Conservation (phyloP, 2,888 invertebrate species). For the Amaurobius ferox region DNA sequence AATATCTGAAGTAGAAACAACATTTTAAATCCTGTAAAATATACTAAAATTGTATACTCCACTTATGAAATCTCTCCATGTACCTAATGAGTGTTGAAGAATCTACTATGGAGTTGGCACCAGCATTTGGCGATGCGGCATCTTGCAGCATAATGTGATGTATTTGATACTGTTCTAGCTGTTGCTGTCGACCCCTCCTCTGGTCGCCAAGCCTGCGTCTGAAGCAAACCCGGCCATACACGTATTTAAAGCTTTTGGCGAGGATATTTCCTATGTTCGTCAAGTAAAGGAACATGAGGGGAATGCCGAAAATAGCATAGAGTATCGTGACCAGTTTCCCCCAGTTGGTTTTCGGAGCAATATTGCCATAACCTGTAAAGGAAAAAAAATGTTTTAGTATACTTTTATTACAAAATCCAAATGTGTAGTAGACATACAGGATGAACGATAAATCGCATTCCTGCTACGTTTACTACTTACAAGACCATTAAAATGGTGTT, state of each 20-base stretch:
- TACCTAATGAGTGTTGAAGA: constrained; percentile 65
- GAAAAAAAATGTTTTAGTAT: no score
- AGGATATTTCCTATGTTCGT: constrained; percentile 91
- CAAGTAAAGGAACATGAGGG: constrained; percentile 89
- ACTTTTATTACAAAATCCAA: no score
- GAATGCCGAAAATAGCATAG: constrained; percentile 91
- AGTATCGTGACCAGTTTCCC: constrained; percentile 77
- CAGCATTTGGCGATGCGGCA: constrained; percentile 51
- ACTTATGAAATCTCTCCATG: no score
- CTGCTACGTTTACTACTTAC: no score
- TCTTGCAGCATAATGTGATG: constrained; percentile 73
- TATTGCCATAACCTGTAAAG: constrained; percentile 74
- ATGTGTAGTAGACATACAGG: no score
- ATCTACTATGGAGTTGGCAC: constrained; percentile 57
- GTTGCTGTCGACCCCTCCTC: constrained; percentile 32
- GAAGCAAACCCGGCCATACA: constrained; percentile 73
- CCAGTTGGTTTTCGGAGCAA: constrained; percentile 73
- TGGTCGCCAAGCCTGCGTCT: constrained; percentile 81
- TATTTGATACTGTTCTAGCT: constrained; percentile 73
- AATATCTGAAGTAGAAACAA: no score
- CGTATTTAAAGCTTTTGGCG: constrained; percentile 74
- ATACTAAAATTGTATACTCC: no score
- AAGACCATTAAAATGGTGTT: no score
- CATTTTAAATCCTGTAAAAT: no score
- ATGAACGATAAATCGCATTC: no score